Percentiles rank a stretch among this genome's conserved stretches.
Evolutionary conservation across 2,888 invertebrate genomes (phyloP).

Genomic region (Zygothrica quintamaculata): DNA sequence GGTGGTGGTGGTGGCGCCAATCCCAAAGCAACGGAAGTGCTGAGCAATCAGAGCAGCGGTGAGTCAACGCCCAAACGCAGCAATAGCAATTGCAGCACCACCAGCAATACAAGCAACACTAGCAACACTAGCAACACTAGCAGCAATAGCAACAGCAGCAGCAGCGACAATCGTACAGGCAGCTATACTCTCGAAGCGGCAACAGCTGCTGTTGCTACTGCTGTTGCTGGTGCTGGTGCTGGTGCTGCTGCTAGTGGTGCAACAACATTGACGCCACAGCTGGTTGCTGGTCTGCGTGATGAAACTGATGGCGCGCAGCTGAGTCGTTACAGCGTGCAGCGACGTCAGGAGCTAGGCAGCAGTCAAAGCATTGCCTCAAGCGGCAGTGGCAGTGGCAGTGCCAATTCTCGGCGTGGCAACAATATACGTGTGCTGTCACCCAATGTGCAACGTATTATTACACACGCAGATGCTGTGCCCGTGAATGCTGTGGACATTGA

Average conservation of each 20-base stretch:
- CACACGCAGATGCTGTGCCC: constrained; percentile 85
- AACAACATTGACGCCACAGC: constrained; percentile 29
- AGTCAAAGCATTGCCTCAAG: constrained; percentile 62
- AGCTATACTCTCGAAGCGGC: constrained; percentile 57
- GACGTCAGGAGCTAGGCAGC: constrained; percentile 59
- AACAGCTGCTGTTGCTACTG: constrained; percentile 1
- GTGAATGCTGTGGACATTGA: constrained; percentile 81
- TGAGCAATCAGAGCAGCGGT: constrained; percentile 59
- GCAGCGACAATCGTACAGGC: constrained; percentile 57
- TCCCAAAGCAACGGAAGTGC: constrained; percentile 34
- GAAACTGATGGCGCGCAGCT: constrained; percentile 68
- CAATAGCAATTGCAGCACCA: constrained; percentile 61
- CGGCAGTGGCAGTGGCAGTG: constrained; percentile 32
- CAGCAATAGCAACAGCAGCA: constrained; percentile 45
- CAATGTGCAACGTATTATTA: constrained; percentile 86
- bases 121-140: constrained; percentile 11
- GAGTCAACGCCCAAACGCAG: constrained; percentile 66
- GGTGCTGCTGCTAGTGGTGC: not conserved
- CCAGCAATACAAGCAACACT: constrained; percentile 48
- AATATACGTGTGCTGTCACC: constrained; percentile 84
- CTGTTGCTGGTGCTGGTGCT: not conserved
- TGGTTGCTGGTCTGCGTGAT: constrained; percentile 65
- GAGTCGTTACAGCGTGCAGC: constrained; percentile 59
- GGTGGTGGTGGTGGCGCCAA: constrained; percentile 29
- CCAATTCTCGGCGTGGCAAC: constrained; percentile 69